phyloP scores from a whole-genome alignment of 2,113 vertebrate species.

The Anhinga rufa region DNA sequence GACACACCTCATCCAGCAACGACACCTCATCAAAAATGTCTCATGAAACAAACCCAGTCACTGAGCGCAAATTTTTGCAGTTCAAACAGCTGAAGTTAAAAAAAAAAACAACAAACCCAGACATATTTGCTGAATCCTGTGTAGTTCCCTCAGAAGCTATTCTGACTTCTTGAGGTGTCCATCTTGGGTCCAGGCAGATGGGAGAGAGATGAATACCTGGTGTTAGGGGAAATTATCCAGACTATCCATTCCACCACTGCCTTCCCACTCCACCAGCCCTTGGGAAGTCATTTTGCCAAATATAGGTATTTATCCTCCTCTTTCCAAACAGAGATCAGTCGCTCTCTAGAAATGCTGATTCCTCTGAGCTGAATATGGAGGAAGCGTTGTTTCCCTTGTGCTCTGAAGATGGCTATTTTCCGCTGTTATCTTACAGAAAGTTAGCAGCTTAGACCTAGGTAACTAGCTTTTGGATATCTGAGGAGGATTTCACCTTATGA shows the following conservation, averaged over 20 bases:
- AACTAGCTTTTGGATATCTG: neutral
- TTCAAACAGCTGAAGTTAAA: neutral
- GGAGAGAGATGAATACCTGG: neutral
- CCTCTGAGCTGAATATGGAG: neutral
- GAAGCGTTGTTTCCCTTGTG: neutral
- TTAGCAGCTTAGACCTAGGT: neutral
- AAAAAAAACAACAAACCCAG: too few relatives aligned
- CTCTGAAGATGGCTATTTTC: neutral
- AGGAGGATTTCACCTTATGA: neutral
- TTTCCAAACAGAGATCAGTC: neutral
- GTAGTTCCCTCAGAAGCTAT: neutral
- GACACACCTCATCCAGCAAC: neutral
- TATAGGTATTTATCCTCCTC: neutral
- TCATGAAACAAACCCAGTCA: neutral
- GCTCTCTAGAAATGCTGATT: neutral
- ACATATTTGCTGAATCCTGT: neutral
- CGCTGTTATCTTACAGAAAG: neutral
- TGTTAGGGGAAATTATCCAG: neutral
- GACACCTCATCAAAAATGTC: neutral
- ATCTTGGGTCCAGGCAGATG: neutral
- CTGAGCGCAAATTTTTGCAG: neutral
- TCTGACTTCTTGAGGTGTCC: neutral
- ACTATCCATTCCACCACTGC: neutral
- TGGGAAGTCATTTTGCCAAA: neutral
- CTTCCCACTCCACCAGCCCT: neutral